Conservation (phyloP, 2,797 vertebrate species). For the Falco berigora region DNA sequence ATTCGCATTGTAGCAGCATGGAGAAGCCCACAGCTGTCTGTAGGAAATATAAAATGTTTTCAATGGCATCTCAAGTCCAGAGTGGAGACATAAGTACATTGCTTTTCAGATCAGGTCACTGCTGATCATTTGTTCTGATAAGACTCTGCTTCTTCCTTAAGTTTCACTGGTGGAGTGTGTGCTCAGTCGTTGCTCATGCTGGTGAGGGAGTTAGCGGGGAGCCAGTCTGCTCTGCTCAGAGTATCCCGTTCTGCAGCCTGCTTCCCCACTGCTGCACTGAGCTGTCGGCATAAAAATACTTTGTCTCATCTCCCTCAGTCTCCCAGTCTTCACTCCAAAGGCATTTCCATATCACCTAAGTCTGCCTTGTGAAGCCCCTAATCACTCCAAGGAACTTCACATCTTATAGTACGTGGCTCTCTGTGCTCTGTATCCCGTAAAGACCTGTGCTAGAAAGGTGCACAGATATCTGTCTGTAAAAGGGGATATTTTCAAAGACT, state of each 20-base stretch:
- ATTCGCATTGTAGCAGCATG: not conserved
- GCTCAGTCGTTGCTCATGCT: not conserved
- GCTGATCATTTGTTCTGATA: not conserved
- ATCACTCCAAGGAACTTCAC: not conserved
- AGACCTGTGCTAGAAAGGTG: not conserved
- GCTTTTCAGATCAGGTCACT: not conserved
- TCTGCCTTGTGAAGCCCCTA: not conserved
- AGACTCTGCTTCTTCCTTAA: not conserved
- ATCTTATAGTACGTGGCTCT: not conserved
- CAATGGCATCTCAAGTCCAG: not conserved
- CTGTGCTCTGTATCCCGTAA: not conserved
- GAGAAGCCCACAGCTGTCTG: not conserved
- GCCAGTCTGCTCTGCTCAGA: not conserved
- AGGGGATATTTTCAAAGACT: not conserved
- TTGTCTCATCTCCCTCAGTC: not conserved
- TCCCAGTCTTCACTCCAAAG: not conserved
- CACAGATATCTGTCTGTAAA: not conserved
- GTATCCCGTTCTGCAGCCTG: not conserved
- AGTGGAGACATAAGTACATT: not conserved
- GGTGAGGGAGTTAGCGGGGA: not conserved
- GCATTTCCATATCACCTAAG: not conserved
- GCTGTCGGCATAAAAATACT: not conserved
- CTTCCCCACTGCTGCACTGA: not conserved
- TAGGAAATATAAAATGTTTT: not conserved
- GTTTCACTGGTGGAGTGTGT: not conserved